Evolutionary conservation across 2,113 vertebrate genomes (phyloP).

Genomic region (Upupa epops): DNA sequence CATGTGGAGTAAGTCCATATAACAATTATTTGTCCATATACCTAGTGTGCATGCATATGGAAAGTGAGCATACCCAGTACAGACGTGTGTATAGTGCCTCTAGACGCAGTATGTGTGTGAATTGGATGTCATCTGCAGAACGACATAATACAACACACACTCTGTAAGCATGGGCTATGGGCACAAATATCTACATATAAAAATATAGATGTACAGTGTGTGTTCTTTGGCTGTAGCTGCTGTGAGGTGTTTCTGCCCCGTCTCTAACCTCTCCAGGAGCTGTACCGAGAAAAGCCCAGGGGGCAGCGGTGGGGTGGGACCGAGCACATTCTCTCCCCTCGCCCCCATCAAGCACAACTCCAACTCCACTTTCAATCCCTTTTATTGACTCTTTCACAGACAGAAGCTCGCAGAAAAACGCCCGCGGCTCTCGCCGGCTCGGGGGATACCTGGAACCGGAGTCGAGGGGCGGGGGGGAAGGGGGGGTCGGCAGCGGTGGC

Average conservation of each 20-base stretch:
- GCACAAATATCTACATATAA: neutral
- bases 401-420: slow-evolving; percentile 45
- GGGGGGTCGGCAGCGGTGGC: no score
- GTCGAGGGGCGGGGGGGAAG: no score
- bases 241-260: fast-evolving
- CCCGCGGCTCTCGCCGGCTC: neutral
- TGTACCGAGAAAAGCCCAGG: neutral
- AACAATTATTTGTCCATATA: neutral
- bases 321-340: no score
- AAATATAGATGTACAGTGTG: neutral
- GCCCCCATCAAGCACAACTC: neutral
- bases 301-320: neutral
- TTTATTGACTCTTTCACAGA: slow-evolving; percentile 75
- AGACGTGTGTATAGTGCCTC: no score
- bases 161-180: neutral
- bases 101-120: neutral
- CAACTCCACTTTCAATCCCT: slow-evolving; percentile 41
- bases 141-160: neutral
- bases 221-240: neutral
- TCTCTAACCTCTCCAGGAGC: neutral
- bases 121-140: no score
- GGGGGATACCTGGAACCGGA: neutral
- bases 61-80: neutral
- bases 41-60: fast-evolving
- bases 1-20: fast-evolving